Percentiles rank a stretch among this genome's conserved stretches.
These are phyloP conservation scores for Melanotaenia parkinsoni DNA, from an alignment of 2,797 vertebrate genomes.

Conservation along the genomic window DNA sequence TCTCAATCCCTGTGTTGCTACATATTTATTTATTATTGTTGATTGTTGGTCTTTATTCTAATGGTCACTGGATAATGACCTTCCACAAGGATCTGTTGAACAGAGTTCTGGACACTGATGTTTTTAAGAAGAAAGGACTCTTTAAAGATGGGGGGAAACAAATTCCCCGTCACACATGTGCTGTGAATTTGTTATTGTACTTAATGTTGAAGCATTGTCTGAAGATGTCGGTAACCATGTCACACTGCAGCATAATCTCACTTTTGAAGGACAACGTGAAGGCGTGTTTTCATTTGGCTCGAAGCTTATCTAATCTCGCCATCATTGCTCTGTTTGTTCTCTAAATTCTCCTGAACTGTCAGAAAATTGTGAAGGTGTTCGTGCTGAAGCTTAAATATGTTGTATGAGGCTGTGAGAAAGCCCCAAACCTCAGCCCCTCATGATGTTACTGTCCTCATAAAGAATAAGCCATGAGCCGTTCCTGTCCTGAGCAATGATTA, in stretches of 20 bases:
- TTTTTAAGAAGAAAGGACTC: conserved; percentile 66
- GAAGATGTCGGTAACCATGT: conserved; percentile 45
- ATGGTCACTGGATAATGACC: conserved; percentile 83
- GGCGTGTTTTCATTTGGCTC: conserved; percentile 8
- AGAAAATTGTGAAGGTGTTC: conserved; percentile 71
- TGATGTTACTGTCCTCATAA: background rate
- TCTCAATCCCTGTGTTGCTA: conserved; percentile 63
- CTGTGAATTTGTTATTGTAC: conserved; percentile 83
- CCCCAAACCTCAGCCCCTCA: background rate
- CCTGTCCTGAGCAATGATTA: too few relatives aligned
- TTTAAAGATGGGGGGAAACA: conserved; percentile 28
- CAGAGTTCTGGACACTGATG: conserved; percentile 81
- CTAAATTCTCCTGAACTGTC: conserved; percentile 36
- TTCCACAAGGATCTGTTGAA: conserved; percentile 83
- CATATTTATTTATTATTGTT: conserved; percentile 87
- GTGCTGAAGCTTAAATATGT: conserved; percentile 30
- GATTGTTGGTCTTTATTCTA: conserved; percentile 72
- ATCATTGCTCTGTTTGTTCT: conserved; percentile 34
- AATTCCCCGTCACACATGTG: conserved; percentile 67
- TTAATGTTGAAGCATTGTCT: conserved; percentile 55
- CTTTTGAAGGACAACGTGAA: conserved; percentile 48
- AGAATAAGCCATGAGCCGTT: background rate
- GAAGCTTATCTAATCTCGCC: conserved; percentile 58
- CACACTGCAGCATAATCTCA: conserved; percentile 48
- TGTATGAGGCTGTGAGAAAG: background rate